Evolutionary conservation across 2,888 invertebrate genomes (phyloP).

Genomic region (Adineta ricciae): DNA sequence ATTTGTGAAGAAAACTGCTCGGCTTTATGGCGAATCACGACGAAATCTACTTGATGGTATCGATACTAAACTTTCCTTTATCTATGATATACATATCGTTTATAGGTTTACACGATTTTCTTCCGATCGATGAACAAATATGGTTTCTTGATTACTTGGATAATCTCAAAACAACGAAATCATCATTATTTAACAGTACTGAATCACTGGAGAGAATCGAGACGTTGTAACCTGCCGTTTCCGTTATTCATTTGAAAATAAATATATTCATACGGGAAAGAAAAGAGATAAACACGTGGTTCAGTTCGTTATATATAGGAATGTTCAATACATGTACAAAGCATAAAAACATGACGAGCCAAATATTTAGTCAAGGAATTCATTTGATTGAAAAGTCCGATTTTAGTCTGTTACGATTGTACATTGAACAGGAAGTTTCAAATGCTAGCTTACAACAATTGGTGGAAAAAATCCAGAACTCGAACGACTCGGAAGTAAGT

Average conservation of each 20-base stretch:
- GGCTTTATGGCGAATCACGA: not conserved
- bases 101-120: not conserved
- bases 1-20: not conserved
- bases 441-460: conserved; percentile 12
- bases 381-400: not conserved
- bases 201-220: not conserved
- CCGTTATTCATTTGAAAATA: too few relatives aligned
- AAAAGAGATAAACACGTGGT: not conserved
- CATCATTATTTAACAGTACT: not conserved
- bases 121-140: not conserved
- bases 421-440: not conserved
- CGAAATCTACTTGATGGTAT: not conserved
- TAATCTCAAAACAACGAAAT: not conserved
- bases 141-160: not conserved
- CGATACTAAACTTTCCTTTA: too few relatives aligned
- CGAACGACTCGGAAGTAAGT: not conserved
- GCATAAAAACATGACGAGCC: not conserved
- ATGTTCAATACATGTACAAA: too few relatives aligned
- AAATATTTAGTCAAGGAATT: not conserved
- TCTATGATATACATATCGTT: too few relatives aligned
- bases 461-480: not conserved
- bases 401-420: not conserved
- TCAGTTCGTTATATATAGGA: not conserved
- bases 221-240: not conserved
- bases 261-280: too few relatives aligned